Percentiles rank a stretch among this genome's conserved stretches.
Conservation (phyloP, 1,140 invertebrate species). For the Rhopalosiphum maidis region DNA sequence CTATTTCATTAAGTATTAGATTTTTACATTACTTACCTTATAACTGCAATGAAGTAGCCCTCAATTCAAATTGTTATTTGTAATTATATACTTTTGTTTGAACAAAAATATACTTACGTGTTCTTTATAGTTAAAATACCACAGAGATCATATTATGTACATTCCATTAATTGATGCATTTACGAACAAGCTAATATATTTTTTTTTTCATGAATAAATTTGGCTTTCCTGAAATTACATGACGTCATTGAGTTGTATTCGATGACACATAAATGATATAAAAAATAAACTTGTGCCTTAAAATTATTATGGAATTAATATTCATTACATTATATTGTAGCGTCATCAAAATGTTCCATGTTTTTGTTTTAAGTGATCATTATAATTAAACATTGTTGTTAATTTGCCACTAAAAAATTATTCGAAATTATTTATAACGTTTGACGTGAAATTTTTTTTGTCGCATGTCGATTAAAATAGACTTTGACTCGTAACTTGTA, state of each 20-base stretch:
- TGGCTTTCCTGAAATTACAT: constrained; percentile 6
- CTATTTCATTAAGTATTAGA: not conserved
- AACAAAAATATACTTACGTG: not conserved
- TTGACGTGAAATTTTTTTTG: not conserved
- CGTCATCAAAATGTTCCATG: not conserved
- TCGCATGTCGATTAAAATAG: not conserved
- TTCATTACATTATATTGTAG: not conserved
- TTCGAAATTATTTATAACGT: not conserved
- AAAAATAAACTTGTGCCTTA: not conserved
- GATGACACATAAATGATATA: not conserved
- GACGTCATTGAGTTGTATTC: constrained; percentile 6
- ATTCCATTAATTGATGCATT: not conserved
- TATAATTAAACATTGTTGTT: not conserved
- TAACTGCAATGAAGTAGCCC: not conserved
- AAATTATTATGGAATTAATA: constrained; percentile 11
- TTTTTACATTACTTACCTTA: not conserved
- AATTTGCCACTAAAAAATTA: not conserved
- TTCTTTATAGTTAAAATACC: not conserved
- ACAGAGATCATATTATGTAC: not conserved
- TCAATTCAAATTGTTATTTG: not conserved
- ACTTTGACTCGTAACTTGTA: not conserved
- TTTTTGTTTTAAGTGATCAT: constrained; percentile 21
- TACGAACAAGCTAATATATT: not conserved
- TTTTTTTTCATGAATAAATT: constrained; percentile 10
- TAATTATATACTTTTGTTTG: not conserved